Evolutionary conservation across 2,888 invertebrate species (phyloP), one percentile per base, ranked within the genome.

Genomic region (Caenorhabditis imperialis): DNA sequence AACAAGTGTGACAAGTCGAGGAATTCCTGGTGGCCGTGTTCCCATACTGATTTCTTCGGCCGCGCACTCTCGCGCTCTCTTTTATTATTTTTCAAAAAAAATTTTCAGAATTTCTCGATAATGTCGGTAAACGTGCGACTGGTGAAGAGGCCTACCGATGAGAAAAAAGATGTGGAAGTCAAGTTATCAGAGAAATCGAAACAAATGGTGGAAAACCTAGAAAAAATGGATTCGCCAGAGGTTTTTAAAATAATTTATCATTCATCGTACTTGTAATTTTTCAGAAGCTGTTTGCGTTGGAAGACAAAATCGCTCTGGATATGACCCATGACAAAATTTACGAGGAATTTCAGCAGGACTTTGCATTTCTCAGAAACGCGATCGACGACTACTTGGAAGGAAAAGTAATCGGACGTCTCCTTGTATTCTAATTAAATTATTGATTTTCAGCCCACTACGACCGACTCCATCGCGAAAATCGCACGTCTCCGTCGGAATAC

Each of bases 201-300:
- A 6, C 42, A 65, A 27, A 33, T 58, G 8, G 35, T 73, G 27
- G 42, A 58, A n/a, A 40, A 48, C n/a, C 53, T 73, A 2, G 20
- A 47, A 22, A 73, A 65, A 42, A 33, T 73, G 35, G 65, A 73
- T 30, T 14, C 30, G 1, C 14, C 60, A 1, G 70, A 70, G 38
- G 67, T 67, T 16, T 33, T 14, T 30, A 3, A 4, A 30, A n/a
- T n/a, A n/a, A n/a, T n/a, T n/a, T n/a, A n/a, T n/a, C n/a, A n/a
- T n/a, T n/a, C n/a, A n/a, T n/a, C n/a, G n/a, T n/a, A n/a, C n/a
- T n/a, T n/a, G n/a, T n/a, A n/a, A n/a, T n/a, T n/a, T 44, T 62
- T 23, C 30, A 79, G 76, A 75, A 77, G 23, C 62, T 82, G 10
- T 82, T 77, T 51, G 53, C 55, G 16, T 35, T 82, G 18, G 82